These are phyloP conservation scores for Pluvialis apricaria DNA, from an alignment of 2,113 vertebrate genomes.

Conservation along the genomic window DNA sequence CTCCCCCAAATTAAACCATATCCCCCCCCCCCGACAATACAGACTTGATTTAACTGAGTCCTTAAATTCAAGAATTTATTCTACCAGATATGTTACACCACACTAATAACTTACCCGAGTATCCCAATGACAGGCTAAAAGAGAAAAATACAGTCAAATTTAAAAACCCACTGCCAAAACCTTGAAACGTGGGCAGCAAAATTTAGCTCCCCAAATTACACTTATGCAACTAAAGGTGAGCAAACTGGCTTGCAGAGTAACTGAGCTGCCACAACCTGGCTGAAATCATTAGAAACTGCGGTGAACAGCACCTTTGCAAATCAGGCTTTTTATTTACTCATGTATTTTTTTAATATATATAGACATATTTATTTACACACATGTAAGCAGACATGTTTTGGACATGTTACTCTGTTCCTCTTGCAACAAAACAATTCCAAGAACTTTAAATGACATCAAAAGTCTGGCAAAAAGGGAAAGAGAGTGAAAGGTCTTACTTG, in stretches of 20 bases:
- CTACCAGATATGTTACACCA: background rate
- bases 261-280: background rate
- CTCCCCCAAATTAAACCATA: background rate
- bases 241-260: background rate
- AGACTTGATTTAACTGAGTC: background rate
- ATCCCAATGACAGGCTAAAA: background rate
- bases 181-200: background rate
- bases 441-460: slow-evolving; percentile 1
- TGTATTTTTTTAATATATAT: background rate
- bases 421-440: background rate
- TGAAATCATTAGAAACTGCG: background rate
- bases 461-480: slow-evolving; percentile 19
- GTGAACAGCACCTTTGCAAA: background rate
- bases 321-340: background rate
- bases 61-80: background rate
- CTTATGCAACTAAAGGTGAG: background rate
- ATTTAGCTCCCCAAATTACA: background rate
- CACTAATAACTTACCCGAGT: background rate
- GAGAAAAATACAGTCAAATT: background rate
- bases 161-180: background rate
- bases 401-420: background rate
- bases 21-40: background rate
- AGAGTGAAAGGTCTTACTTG: slow-evolving; percentile 69
- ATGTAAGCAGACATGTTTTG: background rate
- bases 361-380: background rate